These are phyloP conservation scores for Orthosia gracilis DNA, from an alignment of 2,888 invertebrate genomes.

Conservation along the genomic window DNA sequence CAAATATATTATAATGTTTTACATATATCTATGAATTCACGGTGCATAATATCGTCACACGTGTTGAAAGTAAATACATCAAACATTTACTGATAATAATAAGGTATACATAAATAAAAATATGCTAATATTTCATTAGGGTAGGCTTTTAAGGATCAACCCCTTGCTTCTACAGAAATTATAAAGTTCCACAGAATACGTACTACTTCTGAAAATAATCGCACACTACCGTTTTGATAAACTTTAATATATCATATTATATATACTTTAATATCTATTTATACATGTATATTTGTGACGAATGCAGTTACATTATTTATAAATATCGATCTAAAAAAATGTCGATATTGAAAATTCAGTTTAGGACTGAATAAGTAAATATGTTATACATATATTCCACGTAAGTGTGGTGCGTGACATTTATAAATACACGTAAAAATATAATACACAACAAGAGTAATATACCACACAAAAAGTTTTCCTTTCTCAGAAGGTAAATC, in stretches of 20 bases:
- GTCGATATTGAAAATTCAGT: conserved; percentile 32
- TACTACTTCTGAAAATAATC: conserved; percentile 13
- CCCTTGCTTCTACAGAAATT: conserved; percentile 27
- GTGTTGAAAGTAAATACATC: conserved; percentile 36
- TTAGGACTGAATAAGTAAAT: conserved; percentile 28
- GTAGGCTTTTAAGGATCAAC: conserved; percentile 4
- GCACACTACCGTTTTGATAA: neutral
- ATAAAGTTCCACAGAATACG: conserved; percentile 24
- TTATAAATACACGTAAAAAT: conserved; percentile 38
- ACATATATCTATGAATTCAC: conserved; percentile 34
- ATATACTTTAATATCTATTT: neutral
- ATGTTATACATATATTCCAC: conserved; percentile 42
- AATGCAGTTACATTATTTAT: conserved; percentile 31
- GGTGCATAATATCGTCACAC: conserved; percentile 44
- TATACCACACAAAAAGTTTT: conserved; percentile 26
- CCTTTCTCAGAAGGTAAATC: conserved; percentile 19
- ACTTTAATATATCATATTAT: conserved; percentile 2
- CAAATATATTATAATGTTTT: conserved; percentile 21
- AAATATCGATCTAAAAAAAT: conserved; percentile 34
- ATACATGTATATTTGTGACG: conserved; percentile 20
- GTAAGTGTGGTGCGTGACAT: conserved; percentile 45
- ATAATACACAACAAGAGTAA: conserved; percentile 35
- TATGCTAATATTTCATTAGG: neutral
- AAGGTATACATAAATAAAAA: conserved; percentile 32
- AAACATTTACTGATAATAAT: conserved; percentile 35